Evolutionary conservation across 1,140 invertebrate species (phyloP).

Genomic region (Pachypsylla venusta): DNA sequence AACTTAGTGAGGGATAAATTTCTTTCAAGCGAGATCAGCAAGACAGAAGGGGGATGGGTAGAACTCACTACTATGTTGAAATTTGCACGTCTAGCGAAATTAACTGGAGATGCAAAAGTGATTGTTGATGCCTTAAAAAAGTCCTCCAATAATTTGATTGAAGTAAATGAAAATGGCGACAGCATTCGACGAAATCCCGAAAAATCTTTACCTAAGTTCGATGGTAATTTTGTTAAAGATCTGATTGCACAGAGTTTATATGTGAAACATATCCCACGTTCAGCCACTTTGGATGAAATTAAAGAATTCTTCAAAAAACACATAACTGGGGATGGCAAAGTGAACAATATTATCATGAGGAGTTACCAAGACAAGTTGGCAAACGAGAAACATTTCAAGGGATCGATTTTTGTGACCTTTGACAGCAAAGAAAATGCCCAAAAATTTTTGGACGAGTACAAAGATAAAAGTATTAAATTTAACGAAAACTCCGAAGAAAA

Average conservation of each 20-base stretch:
- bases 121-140: constrained; percentile 61
- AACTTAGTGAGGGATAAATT: constrained; percentile 86
- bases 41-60: constrained; percentile 86
- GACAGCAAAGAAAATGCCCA: constrained; percentile 54
- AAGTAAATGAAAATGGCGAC: constrained; percentile 46
- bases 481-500: constrained; percentile 4
- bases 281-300: constrained; percentile 50
- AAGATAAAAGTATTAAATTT: constrained; percentile 42
- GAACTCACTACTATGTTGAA: constrained; percentile 65
- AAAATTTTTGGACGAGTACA: constrained; percentile 43
- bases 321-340: constrained; percentile 56
- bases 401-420: constrained; percentile 78
- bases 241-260: constrained; percentile 63
- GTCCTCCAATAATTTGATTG: constrained; percentile 34
- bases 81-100: constrained; percentile 68
- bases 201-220: constrained; percentile 66
- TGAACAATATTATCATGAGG: constrained; percentile 45
- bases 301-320: constrained; percentile 55
- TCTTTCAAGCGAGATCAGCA: constrained; percentile 60
- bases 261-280: constrained; percentile 72
- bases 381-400: constrained; percentile 61
- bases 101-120: constrained; percentile 49
- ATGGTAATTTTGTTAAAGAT: constrained; percentile 65
- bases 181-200: constrained; percentile 66
- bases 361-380: constrained; percentile 46